Evolutionary conservation across 2,113 vertebrate genomes (phyloP), one percentile per base, ranked within the genome.

Genomic region (Corynorhinus townsendii): DNA sequence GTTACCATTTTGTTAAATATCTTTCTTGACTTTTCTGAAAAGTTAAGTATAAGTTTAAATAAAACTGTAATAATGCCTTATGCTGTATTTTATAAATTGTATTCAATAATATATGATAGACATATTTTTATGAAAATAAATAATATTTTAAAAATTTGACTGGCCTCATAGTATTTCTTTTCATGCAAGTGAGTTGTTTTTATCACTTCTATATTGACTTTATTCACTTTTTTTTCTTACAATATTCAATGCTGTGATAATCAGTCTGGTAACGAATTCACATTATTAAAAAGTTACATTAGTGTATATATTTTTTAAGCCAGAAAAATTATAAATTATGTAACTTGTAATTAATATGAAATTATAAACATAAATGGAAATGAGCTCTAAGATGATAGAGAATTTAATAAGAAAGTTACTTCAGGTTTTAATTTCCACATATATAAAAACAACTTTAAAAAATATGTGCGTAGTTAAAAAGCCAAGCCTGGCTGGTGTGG

Each of bases 361-460:
- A 56, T 76, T 47, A 87, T 81, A 92, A 92, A 95, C 45, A 40
- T 64, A 69, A 81, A 59, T 45, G 62, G 35, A 89, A 90, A 92
- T 68, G 40, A 62, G 30, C 4, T 90, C 62, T 86, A 43, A 86
- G 16, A 40, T 33, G 19, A 77, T 15, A 90, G 77, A 71, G 56
- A 71, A 93, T 86, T 81, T 88, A 68, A 66, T 96, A 62, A 81
- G 77, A 66, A 68, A 45, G 17, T 79, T 40, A 80, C 52, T 86
- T 90, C 12, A 59, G 5, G 64, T 93, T 93, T 97, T 86, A 83
- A 89, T 76, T 79, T 94, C 8, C 12, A 96, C 30, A n/a, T 69
- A 62, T 85, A 83, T 28, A 66, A 87, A 80, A 73, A 83, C 56
- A 73, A 33, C 10, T 59, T 85, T 69, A 28, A 90, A 40, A 73